A percentile compares a stretch with the other conserved stretches of the same genome.
These are phyloP conservation scores for Patiria pectinifera DNA, from an alignment of 53 echinoderm and acorn worm genomes.

Conservation along the genomic window DNA sequence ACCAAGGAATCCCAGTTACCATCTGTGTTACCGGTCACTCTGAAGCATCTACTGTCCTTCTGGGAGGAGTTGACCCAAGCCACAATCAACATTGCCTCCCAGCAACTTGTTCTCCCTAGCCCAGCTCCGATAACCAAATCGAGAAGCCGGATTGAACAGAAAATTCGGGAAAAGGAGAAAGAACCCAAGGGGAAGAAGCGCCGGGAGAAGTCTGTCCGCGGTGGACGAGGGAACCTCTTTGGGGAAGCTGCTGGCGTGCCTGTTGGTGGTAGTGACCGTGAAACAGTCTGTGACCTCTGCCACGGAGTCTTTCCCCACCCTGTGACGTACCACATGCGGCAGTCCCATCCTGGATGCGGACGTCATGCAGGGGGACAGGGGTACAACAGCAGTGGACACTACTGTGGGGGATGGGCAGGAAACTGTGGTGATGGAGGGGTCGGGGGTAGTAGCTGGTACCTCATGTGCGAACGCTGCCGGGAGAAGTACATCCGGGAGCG, in stretches of 20 bases:
- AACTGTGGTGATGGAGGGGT: constrained; percentile 89
- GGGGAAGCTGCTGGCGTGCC: constrained; percentile 94
- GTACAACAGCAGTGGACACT: constrained; percentile 96
- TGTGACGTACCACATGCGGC: constrained; percentile 97
- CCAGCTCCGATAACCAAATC: constrained; percentile 94
- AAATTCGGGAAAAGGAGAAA: constrained; percentile 76
- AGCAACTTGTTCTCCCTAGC: constrained; percentile 89
- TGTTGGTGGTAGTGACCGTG: constrained; percentile 80
- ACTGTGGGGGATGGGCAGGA: constrained; percentile 94
- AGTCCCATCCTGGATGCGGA: constrained; percentile 94
- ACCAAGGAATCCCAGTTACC: constrained; percentile 20
- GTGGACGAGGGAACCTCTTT: constrained; percentile 95
- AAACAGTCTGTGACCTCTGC: constrained; percentile 90
- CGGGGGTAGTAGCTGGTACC: constrained; percentile 78
- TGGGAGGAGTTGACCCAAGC: constrained; percentile 94
- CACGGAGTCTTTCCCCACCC: constrained; percentile 91
- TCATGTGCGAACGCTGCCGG: constrained; percentile 94
- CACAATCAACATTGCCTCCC: constrained; percentile 88
- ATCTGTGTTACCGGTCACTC: constrained; percentile 75
- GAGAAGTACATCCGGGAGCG: constrained; percentile 92
- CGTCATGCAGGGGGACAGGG: constrained; percentile 90
- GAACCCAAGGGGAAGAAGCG: constrained; percentile 93
- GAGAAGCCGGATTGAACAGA: constrained; percentile 44
- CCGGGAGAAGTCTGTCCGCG: constrained; percentile 84
- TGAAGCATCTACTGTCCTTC: constrained; percentile 88